Evolutionary conservation across 2,888 invertebrate species (phyloP), one percentile per base, ranked within the genome.

Genomic region (Acrobasis suavella): DNA sequence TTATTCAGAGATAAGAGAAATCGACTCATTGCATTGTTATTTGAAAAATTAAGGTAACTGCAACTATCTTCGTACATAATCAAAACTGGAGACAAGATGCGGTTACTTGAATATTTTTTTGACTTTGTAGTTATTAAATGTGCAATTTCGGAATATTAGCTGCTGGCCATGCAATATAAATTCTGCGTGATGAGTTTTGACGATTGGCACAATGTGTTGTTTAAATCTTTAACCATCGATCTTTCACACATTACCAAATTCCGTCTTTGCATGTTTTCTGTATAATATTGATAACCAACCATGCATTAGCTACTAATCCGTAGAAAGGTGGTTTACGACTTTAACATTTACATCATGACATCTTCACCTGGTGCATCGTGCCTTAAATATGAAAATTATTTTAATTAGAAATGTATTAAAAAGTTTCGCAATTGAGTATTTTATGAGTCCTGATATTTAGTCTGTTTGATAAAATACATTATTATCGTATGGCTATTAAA

Each of bases 221-320:
- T 50, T 38, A 7, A 37, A 60, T 49, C 9, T 52, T 58, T 39
- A 37, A 42, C 9, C 42, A 16, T 64, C 49, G 54, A 56, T 50
- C 39, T 32, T 15, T 32, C 49, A 7, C n/a, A 49, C 37, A 59
- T 15, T 12, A 58, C 22, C 6, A 58, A 22, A 54, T 65, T 60
- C 38, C 54, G 59, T 52, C 64, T 64, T 59, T 67, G 69, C 71
- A 71, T 68, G 66, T 63, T 69, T 66, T 67, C n/a, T 66, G 58
- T 63, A 58, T 56, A 17, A 52, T 54, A 54, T 38, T 16, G 16
- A 56, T 56, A 39, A 16, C 39, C 64, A 63, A 64, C 42, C 64
- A 64, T 63, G 50, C 60, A 62, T 62, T 49, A 54, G 50, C 37
- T 32, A 59, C 42, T 50, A 7, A 58, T 52, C 38, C 46, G n/a